Evolutionary conservation across 2,888 invertebrate species (phyloP), one percentile per base, ranked within the genome.

Genomic region (Elegia similella): DNA sequence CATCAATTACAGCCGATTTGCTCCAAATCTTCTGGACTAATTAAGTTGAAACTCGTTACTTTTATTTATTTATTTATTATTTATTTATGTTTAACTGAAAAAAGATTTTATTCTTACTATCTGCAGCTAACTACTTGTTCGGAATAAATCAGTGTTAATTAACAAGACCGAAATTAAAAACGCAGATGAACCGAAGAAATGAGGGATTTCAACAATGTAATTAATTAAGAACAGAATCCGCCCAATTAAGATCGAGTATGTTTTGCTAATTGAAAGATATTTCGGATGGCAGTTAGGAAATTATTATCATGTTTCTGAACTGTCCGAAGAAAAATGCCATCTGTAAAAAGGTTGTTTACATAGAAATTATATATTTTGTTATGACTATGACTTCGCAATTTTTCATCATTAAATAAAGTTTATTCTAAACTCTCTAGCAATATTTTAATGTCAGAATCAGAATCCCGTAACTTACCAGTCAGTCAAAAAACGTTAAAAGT

Each of bases 221-320:
- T 54, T 50, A 34, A 50, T 50, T 50, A 69, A 71, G 50, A 50
- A 10, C 16, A 50, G 17, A 16, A 50, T 34, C 32, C 10, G 15
- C 34, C 30, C 3, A 44, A 16, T 34, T 50, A 34, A 34, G 17
- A 17, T 50, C 16, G 23, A 23, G 29, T 42, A 8, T 30, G 47
- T 50, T 30, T 50, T 16, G 12, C 16, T 50, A 34, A 50, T 50
- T 15, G 16, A 34, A 34, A 12, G n/a, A 50, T 50, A 38, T 50
- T 50, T 34, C n/a, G 1, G 17, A 50, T 34, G 8, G n/a, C 12
- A 38, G 10, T 38, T n/a, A 3, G n/a, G 38, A 12, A n/a, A 8
- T n/a, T n/a, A 23, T 38, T 12, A 12, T 38, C 8, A 6, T 38
- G 38, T 38, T 10, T n/a, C n/a, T n/a, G n/a, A n/a, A n/a, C n/a